Evolutionary conservation across 2,888 invertebrate genomes (phyloP).

Genomic region (Aleiodes testaceus): DNA sequence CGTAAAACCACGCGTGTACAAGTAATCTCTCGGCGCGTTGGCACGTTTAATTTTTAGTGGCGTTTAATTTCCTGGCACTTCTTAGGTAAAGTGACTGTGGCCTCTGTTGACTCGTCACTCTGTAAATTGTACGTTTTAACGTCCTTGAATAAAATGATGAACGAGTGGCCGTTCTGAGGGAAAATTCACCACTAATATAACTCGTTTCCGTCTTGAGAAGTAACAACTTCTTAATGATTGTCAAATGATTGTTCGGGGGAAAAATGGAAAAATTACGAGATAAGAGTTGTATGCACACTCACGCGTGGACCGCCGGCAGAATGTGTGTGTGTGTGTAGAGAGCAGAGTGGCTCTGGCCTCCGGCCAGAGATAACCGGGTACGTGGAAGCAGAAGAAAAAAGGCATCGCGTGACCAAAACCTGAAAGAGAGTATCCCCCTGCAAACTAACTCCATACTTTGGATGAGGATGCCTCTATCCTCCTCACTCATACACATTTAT

Average conservation of each 20-base stretch:
- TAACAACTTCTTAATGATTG: too few species aligned
- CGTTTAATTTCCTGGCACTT: conserved; percentile 27
- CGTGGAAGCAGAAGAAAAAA: conserved; percentile 71
- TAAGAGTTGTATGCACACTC: background rate
- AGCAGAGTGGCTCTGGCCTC: conserved; percentile 56
- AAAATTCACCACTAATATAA: background rate
- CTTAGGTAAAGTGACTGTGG: conserved; percentile 12
- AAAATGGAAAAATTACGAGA: background rate
- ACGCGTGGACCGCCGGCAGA: conserved; percentile 9
- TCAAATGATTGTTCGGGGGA: too few species aligned
- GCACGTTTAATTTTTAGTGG: conserved; percentile 23
- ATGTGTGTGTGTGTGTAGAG: conserved; percentile 50
- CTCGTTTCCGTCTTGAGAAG: too few species aligned
- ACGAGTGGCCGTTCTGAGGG: background rate
- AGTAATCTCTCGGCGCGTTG: conserved; percentile 16
- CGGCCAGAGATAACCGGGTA: conserved; percentile 71
- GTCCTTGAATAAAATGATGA: background rate
- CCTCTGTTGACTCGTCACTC: conserved; percentile 5
- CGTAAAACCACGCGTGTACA: conserved; percentile 22
- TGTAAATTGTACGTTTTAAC: background rate
- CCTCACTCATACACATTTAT: conserved; percentile 28
- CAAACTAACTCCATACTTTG: conserved; percentile 59
- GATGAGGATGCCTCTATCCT: conserved; percentile 58
- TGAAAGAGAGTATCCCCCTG: conserved; percentile 64
- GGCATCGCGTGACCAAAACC: conserved; percentile 71